Base-by-base conservation (phyloP, 2,797 vertebrate genomes). In the Dryobates pubescens region DNA sequence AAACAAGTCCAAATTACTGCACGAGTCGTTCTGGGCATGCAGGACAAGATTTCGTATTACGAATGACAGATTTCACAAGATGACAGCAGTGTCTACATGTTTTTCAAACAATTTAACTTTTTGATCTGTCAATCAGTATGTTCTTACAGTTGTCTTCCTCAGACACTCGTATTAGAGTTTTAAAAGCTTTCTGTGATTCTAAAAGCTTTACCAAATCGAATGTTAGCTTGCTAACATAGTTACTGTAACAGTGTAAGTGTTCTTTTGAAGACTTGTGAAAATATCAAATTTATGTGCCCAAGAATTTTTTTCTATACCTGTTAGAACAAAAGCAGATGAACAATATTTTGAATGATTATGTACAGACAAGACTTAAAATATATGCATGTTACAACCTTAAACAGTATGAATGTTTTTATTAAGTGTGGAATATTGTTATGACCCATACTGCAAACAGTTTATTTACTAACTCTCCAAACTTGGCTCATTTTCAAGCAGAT, bases 221-320 rank as follows among this genome's bases (percentile, higher is more conserved):
- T 2, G 0, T 12, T 57, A 43, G 67, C 16, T 63, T 62, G 3
- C 23, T 67, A 82, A 53, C 7, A 24, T 1, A 61, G 23, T 41
- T 63, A n/a, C 10, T 32, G 32, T 5, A 36, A 18, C 0, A 56
- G 20, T 8, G 47, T 1, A 72, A 3, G 7, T 17, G 18, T 18
- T 81, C 36, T 81, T 81, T 59, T 27, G 56, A 81, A 88, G 53
- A 23, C 13, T 62, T 45, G 9, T 22, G 64, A 16, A 80, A 89
- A 51, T 56, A 58, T 4, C 8, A 24, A 13, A 14, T 76, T 87
- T 32, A 27, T 10, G 7, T 38, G 51, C 5, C 32, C n/a, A 27
- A 24, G 22, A 23, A 17, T 9, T 53, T 64, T 67, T 54, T 32
- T 1, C 64, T 67, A 58, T 26, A 23, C 32, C 0, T 24, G 13